A percentile compares a stretch with the other conserved stretches of the same genome.
Evolutionary conservation across 2,113 vertebrate species (phyloP).

Genomic region (Saiga tatarica): DNA sequence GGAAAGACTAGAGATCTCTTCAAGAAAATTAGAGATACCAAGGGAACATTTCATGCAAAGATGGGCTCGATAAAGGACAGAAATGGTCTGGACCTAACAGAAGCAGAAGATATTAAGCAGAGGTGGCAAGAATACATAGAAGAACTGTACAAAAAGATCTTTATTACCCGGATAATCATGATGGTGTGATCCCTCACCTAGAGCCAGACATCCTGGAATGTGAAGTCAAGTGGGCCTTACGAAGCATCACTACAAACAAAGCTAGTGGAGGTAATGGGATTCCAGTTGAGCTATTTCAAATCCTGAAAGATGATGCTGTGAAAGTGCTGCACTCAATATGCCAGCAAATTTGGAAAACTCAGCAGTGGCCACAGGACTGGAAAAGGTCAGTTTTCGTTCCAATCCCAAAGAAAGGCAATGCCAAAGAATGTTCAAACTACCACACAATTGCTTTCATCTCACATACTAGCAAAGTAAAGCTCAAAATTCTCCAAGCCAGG

Average conservation of each 20-base stretch:
- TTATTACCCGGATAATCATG: not conserved
- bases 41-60: not conserved
- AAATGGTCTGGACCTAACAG: not conserved
- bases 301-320: too few relatives aligned
- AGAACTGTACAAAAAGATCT: not conserved
- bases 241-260: not conserved
- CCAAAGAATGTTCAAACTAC: not conserved
- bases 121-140: not conserved
- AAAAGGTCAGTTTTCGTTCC: not conserved
- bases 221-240: not conserved
- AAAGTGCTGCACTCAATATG: too few relatives aligned
- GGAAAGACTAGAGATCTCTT: not conserved
- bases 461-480: not conserved
- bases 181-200: not conserved
- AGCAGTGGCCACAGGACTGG: too few relatives aligned
- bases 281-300: too few relatives aligned
- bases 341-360: too few relatives aligned
- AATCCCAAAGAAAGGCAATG: not conserved
- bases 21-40: not conserved
- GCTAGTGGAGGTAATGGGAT: too few relatives aligned
- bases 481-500: not conserved
- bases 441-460: not conserved
- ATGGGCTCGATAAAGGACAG: not conserved
- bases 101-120: not conserved
- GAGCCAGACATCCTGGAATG: not conserved